Evolutionary conservation across 2,888 invertebrate genomes (phyloP), one percentile per base, ranked within the genome.

Genomic region (Acanthococcus lagerstroemiae): DNA sequence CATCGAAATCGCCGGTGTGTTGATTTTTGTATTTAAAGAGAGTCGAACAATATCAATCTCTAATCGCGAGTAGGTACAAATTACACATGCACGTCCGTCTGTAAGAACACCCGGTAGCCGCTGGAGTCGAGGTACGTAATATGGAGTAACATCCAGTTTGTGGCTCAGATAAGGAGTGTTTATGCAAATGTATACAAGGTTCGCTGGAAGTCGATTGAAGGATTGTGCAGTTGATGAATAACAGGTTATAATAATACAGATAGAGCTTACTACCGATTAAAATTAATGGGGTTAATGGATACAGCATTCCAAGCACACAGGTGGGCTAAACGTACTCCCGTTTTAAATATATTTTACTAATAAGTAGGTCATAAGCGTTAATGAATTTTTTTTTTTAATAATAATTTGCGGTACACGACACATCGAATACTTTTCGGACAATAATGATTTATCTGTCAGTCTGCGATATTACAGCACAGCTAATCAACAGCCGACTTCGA

Each of bases 211-310:
- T 37, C 37, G 37, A 37, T 37, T 37, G 37, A 37, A 37, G 37
- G n/a, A 37, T 37, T 37, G 12, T 37, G 12, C 37, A n/a, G 37
- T 15, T 37, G 3, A 37, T 37, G 37, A 37, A 9, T 37, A 37
- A n/a, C 37, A 1, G 37, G 37, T 37, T 3, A 37, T 37, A n/a
- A n/a, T 9, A 37, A 37, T n/a, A n/a, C 37, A 9, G 37, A 37
- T 9, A 15, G 37, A 37, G n/a, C 37, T 37, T 37, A 37, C n/a
- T 63, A 63, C 63, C 63, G 52, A 63, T 63, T 63, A 63, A 63
- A 63, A 63, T 52, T 63, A 63, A 63, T 54, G 63, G 63, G 63
- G 63, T 63, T 63, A 63, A 63, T 63, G 54, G 63, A 63, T 63
- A 63, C 63, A 52, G 52, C 63, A 63, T 63, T 63, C 63, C 63